Evolutionary conservation across 2,797 vertebrate species (phyloP).

Genomic region (Notamacropus eugenii): DNA sequence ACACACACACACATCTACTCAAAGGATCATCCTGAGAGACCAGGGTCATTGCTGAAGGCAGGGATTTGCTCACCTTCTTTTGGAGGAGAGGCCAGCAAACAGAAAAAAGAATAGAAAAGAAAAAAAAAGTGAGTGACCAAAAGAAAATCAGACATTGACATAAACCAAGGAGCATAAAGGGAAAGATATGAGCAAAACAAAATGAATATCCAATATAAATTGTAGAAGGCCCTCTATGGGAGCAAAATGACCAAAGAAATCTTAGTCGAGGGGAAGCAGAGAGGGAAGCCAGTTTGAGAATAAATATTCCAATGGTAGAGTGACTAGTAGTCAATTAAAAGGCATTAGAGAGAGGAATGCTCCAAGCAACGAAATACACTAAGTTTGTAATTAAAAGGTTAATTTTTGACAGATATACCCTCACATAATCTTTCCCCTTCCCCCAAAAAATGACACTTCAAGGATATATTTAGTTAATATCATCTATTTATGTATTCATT

Average conservation of each 20-base stretch:
- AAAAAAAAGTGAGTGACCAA: slow-evolving; percentile 20
- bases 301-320: background rate
- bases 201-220: background rate
- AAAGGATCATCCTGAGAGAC: too few species aligned
- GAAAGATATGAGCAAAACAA: background rate
- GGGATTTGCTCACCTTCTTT: slow-evolving; percentile 54
- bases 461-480: rapidly evolving
- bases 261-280: background rate
- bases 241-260: background rate
- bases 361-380: background rate
- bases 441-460: background rate
- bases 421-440: background rate
- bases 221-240: background rate
- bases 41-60: background rate
- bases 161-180: background rate
- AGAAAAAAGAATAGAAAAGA: slow-evolving; percentile 19
- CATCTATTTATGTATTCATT: background rate
- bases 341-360: background rate
- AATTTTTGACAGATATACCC: background rate
- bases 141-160: background rate
- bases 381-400: background rate
- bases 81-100: slow-evolving; percentile 41
- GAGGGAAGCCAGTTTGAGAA: background rate
- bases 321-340: background rate
- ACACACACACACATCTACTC: background rate